phyloP scores from a whole-genome alignment of 53 echinoderm and acorn worm species.

The Astropecten irregularis region DNA sequence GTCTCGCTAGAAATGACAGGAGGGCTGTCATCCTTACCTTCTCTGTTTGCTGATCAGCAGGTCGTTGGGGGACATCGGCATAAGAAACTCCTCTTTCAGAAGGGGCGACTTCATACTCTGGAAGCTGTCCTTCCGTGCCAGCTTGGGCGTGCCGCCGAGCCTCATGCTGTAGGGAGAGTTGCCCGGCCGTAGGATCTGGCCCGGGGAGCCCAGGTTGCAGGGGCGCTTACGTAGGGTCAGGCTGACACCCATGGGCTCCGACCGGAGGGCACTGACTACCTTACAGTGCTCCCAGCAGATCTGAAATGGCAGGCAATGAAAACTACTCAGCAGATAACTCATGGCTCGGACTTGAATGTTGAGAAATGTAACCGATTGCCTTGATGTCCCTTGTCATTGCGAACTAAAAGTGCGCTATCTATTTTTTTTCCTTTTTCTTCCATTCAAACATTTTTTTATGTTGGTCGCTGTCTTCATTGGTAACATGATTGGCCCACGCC shows the following conservation, averaged over 20 bases:
- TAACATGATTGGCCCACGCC: too few relatives aligned
- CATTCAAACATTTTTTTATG: too few relatives aligned
- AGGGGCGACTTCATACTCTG: constrained; percentile 8
- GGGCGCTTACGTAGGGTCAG: constrained; percentile 93
- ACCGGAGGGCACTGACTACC: constrained; percentile 75
- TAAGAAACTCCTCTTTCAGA: constrained; percentile 37
- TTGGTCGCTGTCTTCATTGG: too few relatives aligned
- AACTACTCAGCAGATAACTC: background rate
- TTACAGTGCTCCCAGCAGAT: constrained; percentile 93
- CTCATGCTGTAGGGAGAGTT: background rate
- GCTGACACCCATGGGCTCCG: constrained; percentile 69
- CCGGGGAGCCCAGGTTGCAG: constrained; percentile 75
- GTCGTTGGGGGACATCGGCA: constrained; percentile 29
- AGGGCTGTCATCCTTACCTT: too few relatives aligned
- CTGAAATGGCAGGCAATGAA: constrained; percentile 39
- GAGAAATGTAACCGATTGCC: too few relatives aligned
- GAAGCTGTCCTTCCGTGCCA: constrained; percentile 41
- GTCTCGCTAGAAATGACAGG: too few relatives aligned
- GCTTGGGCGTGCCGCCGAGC: constrained; percentile 26
- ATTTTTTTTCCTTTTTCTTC: too few relatives aligned
- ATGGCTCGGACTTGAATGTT: too few relatives aligned
- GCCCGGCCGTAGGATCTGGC: constrained; percentile 76
- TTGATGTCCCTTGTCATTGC: too few relatives aligned
- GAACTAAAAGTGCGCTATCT: too few relatives aligned
- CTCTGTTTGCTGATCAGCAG: constrained; percentile 28